Base-by-base conservation (phyloP, 2,888 invertebrate species). In the Gymnocheta viridis region DNA sequence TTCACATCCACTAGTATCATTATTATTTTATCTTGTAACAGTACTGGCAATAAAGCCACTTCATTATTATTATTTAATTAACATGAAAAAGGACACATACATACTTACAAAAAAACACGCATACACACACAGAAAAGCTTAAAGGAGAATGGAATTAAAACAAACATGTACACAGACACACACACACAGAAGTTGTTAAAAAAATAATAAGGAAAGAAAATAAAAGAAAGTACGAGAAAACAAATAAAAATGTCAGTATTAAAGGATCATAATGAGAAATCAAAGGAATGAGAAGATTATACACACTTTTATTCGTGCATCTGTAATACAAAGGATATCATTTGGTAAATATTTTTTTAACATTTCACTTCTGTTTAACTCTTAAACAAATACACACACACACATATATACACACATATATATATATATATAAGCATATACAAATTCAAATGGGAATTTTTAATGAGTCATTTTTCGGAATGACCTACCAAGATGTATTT, bases 61-160 rank as follows among this genome's bases (percentile, higher is more conserved):
- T 84, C 73, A 84, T 81, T 84, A 77, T 81, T 84, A 77, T 78
- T 84, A 84, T 84, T 84, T 84, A 77, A 84, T 84, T 84, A 84
- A 84, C 77, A 77, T 80, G 60, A 67, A 67, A 72, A 67, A 54
- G 56, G 47, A 66, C 27, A 82, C 19, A 60, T 19, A 47, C n/a
- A 54, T 24, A 47, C 7, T 44, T 32, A 41, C 17, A 29, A 44
- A 58, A 64, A 12, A 64, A 17, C 19, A 12, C n/a, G 29, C n/a
- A 22, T 9, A 19, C 24, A 44, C 27, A 24, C 41, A 17, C 3
- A 19, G 19, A n/a, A 2, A 22, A n/a, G 4, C 7, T n/a, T 19
- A 47, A 14, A 64, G 29, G 14, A 38, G 38, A 0, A 38, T 12
- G 4, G 32, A 5, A 32, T 32, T 32, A 32, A 32, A 32, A 32